Evolutionary conservation across 1,140 invertebrate genomes (phyloP).

Genomic region (Pentalonia nigronervosa): DNA sequence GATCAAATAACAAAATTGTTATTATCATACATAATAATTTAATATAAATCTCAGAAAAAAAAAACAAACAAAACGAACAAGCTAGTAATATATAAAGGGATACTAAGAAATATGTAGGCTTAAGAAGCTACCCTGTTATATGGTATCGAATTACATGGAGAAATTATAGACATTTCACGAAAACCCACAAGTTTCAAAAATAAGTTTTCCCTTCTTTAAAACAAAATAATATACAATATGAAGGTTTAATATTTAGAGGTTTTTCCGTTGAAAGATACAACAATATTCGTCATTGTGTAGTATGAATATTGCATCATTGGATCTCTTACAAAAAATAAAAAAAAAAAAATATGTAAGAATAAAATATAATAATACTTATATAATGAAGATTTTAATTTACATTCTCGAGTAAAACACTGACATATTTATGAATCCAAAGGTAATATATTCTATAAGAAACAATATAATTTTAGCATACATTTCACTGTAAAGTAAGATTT

Average conservation of each 20-base stretch:
- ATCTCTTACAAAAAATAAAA: too few species aligned
- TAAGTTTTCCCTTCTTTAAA: constrained; percentile 17
- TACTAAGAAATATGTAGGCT: constrained; percentile 22
- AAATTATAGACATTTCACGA: constrained; percentile 22
- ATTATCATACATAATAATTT: neutral
- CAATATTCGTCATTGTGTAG: neutral
- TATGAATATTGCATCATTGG: neutral
- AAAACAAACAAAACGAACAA: neutral
- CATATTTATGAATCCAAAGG: neutral
- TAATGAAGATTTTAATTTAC: neutral
- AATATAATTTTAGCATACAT: neutral
- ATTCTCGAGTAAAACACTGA: neutral
- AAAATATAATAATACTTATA: neutral
- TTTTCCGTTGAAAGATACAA: neutral
- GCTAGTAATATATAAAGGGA: neutral
- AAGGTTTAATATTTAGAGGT: neutral
- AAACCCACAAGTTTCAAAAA: constrained; percentile 32
- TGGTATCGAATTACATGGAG: neutral
- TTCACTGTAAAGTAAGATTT: neutral
- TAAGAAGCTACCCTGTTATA: neutral
- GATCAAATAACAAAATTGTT: neutral
- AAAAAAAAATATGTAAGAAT: neutral
- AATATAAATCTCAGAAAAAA: neutral
- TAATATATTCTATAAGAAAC: neutral
- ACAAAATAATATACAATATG: neutral